Conservation (phyloP, 2,797 vertebrate genomes). For the Oryzias dopingdopingensis region DNA sequence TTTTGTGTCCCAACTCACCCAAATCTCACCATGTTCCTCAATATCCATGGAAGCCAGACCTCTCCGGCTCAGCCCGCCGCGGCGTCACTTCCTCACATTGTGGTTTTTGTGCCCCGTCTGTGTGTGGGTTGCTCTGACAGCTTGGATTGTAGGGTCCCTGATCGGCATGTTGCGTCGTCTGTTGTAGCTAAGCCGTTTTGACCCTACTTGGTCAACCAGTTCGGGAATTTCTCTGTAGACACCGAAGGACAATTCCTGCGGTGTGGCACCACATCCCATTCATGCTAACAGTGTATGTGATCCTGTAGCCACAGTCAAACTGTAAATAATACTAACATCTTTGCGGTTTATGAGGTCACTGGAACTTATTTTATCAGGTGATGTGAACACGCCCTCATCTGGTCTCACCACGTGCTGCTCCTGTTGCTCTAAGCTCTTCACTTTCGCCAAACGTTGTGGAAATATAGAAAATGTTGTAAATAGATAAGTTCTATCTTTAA, state of each 20-base stretch:
- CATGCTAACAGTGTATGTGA: no score
- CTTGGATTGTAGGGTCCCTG: slow-evolving; percentile 21
- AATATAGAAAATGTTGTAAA: slow-evolving; percentile 44
- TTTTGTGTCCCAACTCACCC: slow-evolving; percentile 23
- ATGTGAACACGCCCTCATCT: slow-evolving; percentile 15
- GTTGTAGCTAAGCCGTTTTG: slow-evolving; percentile 23
- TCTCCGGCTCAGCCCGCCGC: slow-evolving; percentile 45
- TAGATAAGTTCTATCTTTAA: slow-evolving; percentile 47
- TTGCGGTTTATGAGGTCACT: slow-evolving; percentile 41
- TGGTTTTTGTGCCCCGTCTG: slow-evolving; percentile 39
- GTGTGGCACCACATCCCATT: slow-evolving; percentile 23
- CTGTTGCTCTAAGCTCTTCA: slow-evolving; percentile 60
- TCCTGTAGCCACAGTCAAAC: slow-evolving; percentile 16
- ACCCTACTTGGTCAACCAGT: background rate
- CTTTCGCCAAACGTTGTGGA: slow-evolving; percentile 51
- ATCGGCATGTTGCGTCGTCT: slow-evolving; percentile 27
- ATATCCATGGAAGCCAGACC: slow-evolving; percentile 36
- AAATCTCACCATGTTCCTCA: slow-evolving; percentile 44
- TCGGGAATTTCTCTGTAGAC: background rate
- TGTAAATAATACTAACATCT: slow-evolving; percentile 59
- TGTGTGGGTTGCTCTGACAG: slow-evolving; percentile 19
- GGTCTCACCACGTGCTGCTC: slow-evolving; percentile 29
- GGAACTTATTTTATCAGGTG: slow-evolving; percentile 34
- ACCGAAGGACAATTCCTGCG: slow-evolving; percentile 16
- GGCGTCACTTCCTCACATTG: slow-evolving; percentile 47